These are phyloP conservation scores for Margarornis squamiger DNA, from an alignment of 2,797 vertebrate species.

Conservation along the genomic window DNA sequence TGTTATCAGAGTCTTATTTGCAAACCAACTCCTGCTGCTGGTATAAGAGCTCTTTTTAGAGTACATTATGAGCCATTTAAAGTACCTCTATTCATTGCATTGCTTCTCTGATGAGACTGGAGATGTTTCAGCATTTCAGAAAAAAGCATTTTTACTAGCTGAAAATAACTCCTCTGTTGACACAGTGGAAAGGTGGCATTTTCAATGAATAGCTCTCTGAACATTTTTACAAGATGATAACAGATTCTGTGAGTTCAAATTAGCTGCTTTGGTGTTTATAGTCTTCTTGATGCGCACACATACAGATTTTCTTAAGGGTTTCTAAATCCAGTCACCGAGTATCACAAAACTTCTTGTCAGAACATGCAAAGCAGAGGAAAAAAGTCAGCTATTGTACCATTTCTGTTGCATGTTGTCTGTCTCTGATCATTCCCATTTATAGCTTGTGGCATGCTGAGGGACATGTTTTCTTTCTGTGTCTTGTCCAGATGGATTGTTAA, in stretches of 20 bases:
- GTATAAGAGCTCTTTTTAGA: not conserved
- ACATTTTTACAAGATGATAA: not conserved
- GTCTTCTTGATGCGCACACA: not conserved
- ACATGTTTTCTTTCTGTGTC: not conserved
- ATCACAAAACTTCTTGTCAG: not conserved
- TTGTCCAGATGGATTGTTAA: not conserved
- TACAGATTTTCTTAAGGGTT: not conserved
- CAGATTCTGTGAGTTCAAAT: not conserved
- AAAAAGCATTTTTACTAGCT: not conserved
- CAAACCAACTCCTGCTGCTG: not conserved
- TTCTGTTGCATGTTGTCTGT: not conserved
- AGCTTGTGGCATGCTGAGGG: not conserved
- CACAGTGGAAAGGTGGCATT: not conserved
- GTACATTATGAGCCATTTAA: not conserved
- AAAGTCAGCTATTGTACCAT: not conserved
- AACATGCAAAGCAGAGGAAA: not conserved
- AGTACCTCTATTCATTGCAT: not conserved
- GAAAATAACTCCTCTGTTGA: not conserved
- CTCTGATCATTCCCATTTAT: not conserved
- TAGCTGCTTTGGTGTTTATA: not conserved
- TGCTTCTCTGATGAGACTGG: not conserved
- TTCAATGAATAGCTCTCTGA: not conserved
- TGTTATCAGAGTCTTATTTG: not conserved
- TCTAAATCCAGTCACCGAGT: not conserved
- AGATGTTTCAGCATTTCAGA: not conserved